These are phyloP conservation scores for Eulithis testata DNA, from an alignment of 2,888 invertebrate species.

Conservation along the genomic window DNA sequence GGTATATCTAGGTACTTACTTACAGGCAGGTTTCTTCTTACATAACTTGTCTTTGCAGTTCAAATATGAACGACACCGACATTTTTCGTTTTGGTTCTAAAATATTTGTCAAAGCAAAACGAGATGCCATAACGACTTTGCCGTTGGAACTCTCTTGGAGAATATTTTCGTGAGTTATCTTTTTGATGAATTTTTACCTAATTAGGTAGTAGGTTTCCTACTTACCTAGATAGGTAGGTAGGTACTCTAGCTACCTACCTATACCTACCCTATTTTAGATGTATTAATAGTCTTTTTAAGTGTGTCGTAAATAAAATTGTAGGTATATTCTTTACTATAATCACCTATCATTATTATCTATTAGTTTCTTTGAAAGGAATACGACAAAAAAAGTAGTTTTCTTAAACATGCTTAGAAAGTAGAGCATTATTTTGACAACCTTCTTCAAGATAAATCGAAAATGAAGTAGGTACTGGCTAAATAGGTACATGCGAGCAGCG, in stretches of 20 bases:
- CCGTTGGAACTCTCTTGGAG: slow-evolving; percentile 76
- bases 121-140: slow-evolving; percentile 66
- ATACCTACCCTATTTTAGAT: no score
- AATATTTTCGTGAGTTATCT: slow-evolving; percentile 75
- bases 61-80: slow-evolving; percentile 55
- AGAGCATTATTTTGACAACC: no score
- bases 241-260: no score
- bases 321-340: no score
- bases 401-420: no score
- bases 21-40: not conserved
- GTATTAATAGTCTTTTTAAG: no score
- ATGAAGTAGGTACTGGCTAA: no score
- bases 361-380: not conserved
- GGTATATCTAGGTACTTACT: not conserved
- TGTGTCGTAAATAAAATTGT: no score
- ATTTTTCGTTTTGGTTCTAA: slow-evolving; percentile 73
- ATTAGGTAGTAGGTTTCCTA: not conserved
- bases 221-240: not conserved
- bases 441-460: no score
- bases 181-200: not conserved
- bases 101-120: slow-evolving; percentile 56
- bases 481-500: no score
- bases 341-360: no score
- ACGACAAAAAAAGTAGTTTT: no score
- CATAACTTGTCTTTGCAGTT: not conserved